A percentile compares a stretch with the other conserved stretches of the same genome.
phyloP scores from a whole-genome alignment of 2,888 invertebrate genomes.

The Brenthis ino region DNA sequence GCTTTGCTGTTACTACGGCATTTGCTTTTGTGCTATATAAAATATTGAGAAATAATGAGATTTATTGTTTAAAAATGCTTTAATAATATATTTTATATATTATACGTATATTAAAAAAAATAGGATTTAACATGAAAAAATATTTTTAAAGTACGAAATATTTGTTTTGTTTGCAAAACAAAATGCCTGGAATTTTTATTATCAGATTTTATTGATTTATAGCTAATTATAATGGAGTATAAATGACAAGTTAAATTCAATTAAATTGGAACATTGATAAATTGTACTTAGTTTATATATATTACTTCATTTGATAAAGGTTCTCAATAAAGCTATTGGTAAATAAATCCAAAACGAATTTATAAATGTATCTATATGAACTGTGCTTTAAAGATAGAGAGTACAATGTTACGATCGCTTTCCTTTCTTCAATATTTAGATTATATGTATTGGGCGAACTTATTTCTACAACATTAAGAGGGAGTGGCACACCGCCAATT shows the following conservation, averaged over 20 bases:
- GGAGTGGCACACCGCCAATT: too few relatives aligned
- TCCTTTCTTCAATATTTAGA: too few relatives aligned
- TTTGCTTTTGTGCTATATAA: slow-evolving; percentile 12
- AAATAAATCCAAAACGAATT: too few relatives aligned
- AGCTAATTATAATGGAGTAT: background rate
- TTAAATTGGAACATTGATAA: slow-evolving; percentile 12
- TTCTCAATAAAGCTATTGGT: slow-evolving; percentile 11
- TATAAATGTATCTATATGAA: too few relatives aligned
- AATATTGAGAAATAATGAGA: background rate
- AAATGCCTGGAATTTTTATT: too few relatives aligned
- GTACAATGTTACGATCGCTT: too few relatives aligned
- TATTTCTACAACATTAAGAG: too few relatives aligned
- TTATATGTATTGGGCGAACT: too few relatives aligned
- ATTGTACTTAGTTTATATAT: slow-evolving; percentile 9
- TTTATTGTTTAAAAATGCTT: background rate
- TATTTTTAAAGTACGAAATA: background rate
- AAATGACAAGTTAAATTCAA: slow-evolving; percentile 8
- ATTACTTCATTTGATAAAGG: slow-evolving; percentile 6
- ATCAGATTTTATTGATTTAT: background rate
- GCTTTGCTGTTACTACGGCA: slow-evolving; percentile 18
- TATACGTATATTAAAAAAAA: too few relatives aligned
- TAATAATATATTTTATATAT: background rate
- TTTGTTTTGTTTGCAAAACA: background rate
- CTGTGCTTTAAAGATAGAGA: too few relatives aligned
- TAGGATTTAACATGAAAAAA: too few relatives aligned